These are phyloP conservation scores for Meta bourneti DNA, from an alignment of 2,888 invertebrate species.

Conservation along the genomic window DNA sequence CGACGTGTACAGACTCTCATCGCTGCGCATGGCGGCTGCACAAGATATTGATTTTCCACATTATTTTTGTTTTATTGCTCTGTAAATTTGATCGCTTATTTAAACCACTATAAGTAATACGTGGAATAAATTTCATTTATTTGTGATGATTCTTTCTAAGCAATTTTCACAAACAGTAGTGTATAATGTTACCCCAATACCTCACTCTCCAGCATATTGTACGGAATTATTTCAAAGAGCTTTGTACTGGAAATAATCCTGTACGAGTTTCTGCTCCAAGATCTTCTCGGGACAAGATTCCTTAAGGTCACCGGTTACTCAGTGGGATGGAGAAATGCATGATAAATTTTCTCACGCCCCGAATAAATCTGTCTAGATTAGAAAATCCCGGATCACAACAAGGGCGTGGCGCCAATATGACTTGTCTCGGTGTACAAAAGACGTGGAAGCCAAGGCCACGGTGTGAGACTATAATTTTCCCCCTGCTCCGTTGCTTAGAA, in stretches of 20 bases:
- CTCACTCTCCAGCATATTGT: too few relatives aligned
- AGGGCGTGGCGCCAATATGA: constrained; percentile 24
- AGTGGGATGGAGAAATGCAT: not conserved
- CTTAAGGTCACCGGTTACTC: not conserved
- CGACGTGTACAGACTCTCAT: too few relatives aligned
- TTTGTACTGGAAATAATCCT: not conserved
- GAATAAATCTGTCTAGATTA: constrained; percentile 12
- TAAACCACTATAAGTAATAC: too few relatives aligned
- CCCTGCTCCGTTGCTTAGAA: not conserved
- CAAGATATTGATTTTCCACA: too few relatives aligned
- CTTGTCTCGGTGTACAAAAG: not conserved
- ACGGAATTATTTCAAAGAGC: too few relatives aligned
- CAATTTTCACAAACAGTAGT: too few relatives aligned
- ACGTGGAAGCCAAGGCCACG: not conserved
- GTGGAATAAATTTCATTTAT: too few relatives aligned
- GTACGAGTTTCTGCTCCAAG: not conserved
- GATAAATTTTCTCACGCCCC: not conserved
- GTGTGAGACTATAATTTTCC: not conserved
- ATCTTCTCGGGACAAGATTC: not conserved
- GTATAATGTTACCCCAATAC: too few relatives aligned
- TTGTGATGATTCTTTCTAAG: too few relatives aligned
- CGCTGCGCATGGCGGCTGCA: too few relatives aligned
- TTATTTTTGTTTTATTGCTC: too few relatives aligned
- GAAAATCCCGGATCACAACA: constrained; percentile 10
- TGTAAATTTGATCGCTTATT: too few relatives aligned